Evolutionary conservation across 1,140 invertebrate species (phyloP), one percentile per base, ranked within the genome.

Genomic region (Drosophila paulistorum): DNA sequence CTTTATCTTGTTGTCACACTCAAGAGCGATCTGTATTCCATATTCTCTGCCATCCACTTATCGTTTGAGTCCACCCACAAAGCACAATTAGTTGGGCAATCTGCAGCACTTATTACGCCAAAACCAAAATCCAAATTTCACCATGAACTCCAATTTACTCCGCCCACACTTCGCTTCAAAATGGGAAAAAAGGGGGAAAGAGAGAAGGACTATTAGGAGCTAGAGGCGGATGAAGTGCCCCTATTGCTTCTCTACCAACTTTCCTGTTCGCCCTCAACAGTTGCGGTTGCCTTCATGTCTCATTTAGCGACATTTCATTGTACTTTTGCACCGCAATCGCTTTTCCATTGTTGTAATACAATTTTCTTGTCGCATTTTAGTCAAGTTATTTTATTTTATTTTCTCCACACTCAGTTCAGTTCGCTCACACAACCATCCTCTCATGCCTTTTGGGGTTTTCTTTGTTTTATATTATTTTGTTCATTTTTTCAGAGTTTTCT

Each of bases 261-360:
- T 51, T 51, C 45, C 45, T 51, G 45, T 51, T 51, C 45, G 17
- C 45, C 45, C 45, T 20, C 14, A 51, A 51, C 39, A 41, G 45
- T 65, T 83, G 83, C 74, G 83, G 84, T 87, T 83, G 73, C 72
- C 80, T 80, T 87, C 84, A 87, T 87, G 84, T 87, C 84, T 87
- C 89, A 87, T 87, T 87, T 89, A 87, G 84, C 80, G 84, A 89
- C 84, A 87, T 87, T 87, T 87, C 89, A 87, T 87, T 86, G 84
- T 87, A 87, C 80, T 87, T 87, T 87, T 89, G 17, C 83, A 68
- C 83, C 83, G 78, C 83, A 86, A 86, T 86, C 83, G 84, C 79
- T 86, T 89, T 79, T 70, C 76, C 83, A 86, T 83, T 86, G 83
- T 86, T 86, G 79, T 87, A 86, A 86, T 87, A 86, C 83, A 86